Evolutionary conservation across 1,140 invertebrate genomes (phyloP).

Genomic region (Bombyx mandarina): DNA sequence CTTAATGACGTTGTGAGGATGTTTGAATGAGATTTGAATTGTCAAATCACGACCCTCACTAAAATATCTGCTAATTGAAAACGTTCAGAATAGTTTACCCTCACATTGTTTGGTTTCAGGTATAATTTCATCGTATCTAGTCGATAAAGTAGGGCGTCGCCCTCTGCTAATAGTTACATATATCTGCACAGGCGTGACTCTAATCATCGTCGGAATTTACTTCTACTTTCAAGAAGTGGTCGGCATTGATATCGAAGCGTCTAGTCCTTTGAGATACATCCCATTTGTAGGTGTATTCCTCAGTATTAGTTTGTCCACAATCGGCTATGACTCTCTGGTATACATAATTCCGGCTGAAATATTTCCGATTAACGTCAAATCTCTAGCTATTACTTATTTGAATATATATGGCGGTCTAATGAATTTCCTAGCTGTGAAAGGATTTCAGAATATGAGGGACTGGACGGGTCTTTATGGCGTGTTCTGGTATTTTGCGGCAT

Average conservation of each 20-base stretch:
- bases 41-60: no score
- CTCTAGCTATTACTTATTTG: conserved; percentile 61
- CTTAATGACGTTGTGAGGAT: no score
- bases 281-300: conserved; percentile 69
- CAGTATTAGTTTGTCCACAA: conserved; percentile 69
- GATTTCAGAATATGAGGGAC: conserved; percentile 66
- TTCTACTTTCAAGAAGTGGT: conserved; percentile 52
- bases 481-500: conserved; percentile 66
- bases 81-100: no score
- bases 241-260: conserved; percentile 22
- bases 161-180: conserved; percentile 75
- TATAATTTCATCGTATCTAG: conserved; percentile 72
- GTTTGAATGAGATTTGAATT: no score
- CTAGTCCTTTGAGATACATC: conserved; percentile 51
- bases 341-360: conserved; percentile 73
- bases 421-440: conserved; percentile 67
- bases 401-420: conserved; percentile 44
- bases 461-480: conserved; percentile 58
- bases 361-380: conserved; percentile 74
- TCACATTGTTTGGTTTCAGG: conserved; percentile 45
- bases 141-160: conserved; percentile 79
- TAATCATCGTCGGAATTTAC: conserved; percentile 62
- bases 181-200: conserved; percentile 51
- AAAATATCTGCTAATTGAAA: no score
- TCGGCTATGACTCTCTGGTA: conserved; percentile 72